Conservation (phyloP, 2,113 vertebrate species). For the Mionectes macconnelli region DNA sequence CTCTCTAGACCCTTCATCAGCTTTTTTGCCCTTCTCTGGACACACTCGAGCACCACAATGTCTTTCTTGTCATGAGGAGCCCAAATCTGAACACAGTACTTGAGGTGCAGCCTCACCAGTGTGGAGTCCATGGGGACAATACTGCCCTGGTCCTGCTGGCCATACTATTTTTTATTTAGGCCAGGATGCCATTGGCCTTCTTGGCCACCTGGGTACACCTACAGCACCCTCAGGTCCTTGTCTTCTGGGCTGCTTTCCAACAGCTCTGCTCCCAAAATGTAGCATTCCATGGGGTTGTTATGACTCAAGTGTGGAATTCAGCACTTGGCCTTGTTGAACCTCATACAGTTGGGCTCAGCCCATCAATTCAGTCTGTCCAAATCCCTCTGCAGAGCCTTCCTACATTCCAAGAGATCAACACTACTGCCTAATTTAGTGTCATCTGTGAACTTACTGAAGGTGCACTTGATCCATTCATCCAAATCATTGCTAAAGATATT, state of each 20-base stretch:
- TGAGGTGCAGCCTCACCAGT: background rate
- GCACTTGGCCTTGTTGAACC: background rate
- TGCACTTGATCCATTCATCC: background rate
- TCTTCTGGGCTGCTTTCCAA: background rate
- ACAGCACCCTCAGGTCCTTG: background rate
- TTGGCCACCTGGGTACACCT: background rate
- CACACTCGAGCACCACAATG: fast-evolving
- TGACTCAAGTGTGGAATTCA: background rate
- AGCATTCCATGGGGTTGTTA: background rate
- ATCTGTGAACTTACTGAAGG: background rate
- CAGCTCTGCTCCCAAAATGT: background rate
- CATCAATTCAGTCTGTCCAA: background rate
- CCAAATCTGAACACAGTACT: background rate
- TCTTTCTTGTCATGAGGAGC: fast-evolving
- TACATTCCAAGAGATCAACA: background rate
- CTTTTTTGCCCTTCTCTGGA: background rate
- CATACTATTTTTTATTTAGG: background rate
- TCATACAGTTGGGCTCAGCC: background rate
- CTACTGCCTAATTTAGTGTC: background rate
- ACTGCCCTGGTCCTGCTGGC: background rate
- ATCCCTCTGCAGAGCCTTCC: background rate
- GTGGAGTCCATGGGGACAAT: fast-evolving
- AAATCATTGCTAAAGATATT: background rate
- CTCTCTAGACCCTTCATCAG: background rate
- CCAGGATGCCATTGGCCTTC: background rate